Evolutionary conservation across 2,888 invertebrate species (phyloP), one percentile per base, ranked within the genome.

Genomic region (Pilophorus perplexus): DNA sequence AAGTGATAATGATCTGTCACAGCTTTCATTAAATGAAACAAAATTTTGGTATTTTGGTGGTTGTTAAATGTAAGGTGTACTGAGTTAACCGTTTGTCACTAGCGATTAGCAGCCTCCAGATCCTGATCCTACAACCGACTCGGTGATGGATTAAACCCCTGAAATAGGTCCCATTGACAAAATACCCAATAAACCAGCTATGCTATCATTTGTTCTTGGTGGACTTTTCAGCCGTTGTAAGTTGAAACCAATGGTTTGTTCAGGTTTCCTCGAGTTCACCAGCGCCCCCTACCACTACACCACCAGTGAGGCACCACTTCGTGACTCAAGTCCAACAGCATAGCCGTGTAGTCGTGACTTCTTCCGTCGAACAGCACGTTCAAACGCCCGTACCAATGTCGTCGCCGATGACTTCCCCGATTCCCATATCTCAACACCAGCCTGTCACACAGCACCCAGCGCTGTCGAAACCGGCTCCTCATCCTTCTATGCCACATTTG

Each of bases 371-470:
- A 27, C 55, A 55, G 38, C 55, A 55, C 18, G 62, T 62, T 5
- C 62, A 62, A 28, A 62, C 62, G 14, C 66, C 66, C 5, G 28
- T 42, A 27, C 37, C 20, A 54, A 52, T 52, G 64, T 27, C 55
- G 20, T 8, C 55, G 12, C 12, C 18, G 8, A 2, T 55, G 6
- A 14, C 42, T 42, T 14, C 52, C 6, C 44, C 64, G 8, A 50
- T 52, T 10, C 42, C 42, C 1, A 25, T 38, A 6, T 33, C 27
- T 25, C 46, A 27, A 37, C 28, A 46, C n/a, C 59, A 59, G 44
- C 55, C 55, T 3, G 3, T 38, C 8, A 22, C 38, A 1, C 55
- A 55, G 14, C 37, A 28, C 18, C 38, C 55, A 1, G 23, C 22
- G 22, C n/a, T n/a, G n/a, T n/a, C n/a, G n/a, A n/a, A n/a, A 42